Conservation (phyloP, 2,888 invertebrate species). For the Achlya flavicornis region DNA sequence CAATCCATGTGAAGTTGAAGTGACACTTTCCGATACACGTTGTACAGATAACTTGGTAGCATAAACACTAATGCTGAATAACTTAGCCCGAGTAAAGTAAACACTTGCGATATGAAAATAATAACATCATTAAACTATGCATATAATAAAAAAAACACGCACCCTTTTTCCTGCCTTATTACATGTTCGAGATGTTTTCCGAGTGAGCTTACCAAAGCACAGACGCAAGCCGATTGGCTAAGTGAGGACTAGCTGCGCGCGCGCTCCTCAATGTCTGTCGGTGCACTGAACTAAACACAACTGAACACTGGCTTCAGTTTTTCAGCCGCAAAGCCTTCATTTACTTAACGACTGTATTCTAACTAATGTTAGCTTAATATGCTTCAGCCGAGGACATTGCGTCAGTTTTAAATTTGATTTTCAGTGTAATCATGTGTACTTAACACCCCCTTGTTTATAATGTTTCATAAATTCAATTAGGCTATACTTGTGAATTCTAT, state of each 20-base stretch:
- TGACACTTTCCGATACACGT: no score
- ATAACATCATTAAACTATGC: neutral
- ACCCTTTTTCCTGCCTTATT: neutral
- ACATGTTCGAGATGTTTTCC: neutral
- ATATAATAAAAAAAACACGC: neutral
- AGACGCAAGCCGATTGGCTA: conserved; percentile 2
- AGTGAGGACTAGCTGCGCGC: conserved; percentile 37
- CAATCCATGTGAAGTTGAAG: no score
- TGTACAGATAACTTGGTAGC: no score
- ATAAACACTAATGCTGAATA: no score
- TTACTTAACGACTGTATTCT: conserved; percentile 42
- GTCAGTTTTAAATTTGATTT: neutral
- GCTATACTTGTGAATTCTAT: neutral
- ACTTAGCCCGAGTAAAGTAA: neutral
- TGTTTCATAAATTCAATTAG: conserved; percentile 5
- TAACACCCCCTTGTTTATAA: conserved; percentile 7
- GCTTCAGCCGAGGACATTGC: conserved; percentile 24
- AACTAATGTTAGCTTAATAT: conserved; percentile 39
- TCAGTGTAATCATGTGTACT: conserved; percentile 1
- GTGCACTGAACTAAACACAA: conserved; percentile 43
- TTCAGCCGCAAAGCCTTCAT: conserved; percentile 44
- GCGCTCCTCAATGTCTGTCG: conserved; percentile 44
- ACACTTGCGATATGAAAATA: neutral
- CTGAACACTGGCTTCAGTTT: conserved; percentile 40
- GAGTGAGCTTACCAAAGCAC: neutral